Evolutionary conservation across 2,113 vertebrate species (phyloP), one percentile per base, ranked within the genome.

Genomic region (Actinemys pallida): DNA sequence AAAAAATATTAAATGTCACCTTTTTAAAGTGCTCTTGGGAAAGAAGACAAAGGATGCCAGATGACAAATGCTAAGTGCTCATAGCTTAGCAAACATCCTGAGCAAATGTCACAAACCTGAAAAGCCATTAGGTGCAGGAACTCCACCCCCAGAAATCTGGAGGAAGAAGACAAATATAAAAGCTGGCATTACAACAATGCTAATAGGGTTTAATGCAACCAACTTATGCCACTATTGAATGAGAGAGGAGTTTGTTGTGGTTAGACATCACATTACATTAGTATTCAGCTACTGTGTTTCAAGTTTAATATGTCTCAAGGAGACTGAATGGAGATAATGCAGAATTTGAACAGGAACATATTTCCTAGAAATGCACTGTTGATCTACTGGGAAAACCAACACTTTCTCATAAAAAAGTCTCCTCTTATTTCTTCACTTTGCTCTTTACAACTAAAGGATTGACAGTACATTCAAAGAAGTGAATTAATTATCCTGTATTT

Each of bases 41-140:
- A 90, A 89, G 39, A 95, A 85, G 93, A 95, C 91, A 88, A 96
- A 86, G 87, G 52, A 92, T 93, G 62, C 80, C 94, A 86, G 88
- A 95, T 96, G 97, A 97, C 80, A 93, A 96, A 95, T 78, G 86
- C 86, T 93, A 86, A 96, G 84, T 90, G 83, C 87, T 87, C 86
- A 93, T 86, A 82, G 88, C 94, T 95, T 93, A 91, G 92, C 96
- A 97, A 97, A 96, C 88, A 92, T 1, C 3, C 81, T 96, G 90
- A 96, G 90, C 90, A 97, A 93, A 93, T 96, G 94, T 93, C 90
- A 94, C 35, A 62, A 94, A 96, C 57, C 81, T 96, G 83, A 89
- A 90, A 95, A 92, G 89, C 81, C 93, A 93, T 95, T 95, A 97
- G 93, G 82, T 81, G 49, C 81, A 94, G 93, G 86, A 95, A 95